phyloP scores from a whole-genome alignment of 64 coral and sea anemone genomes.

The Porites lutea region DNA sequence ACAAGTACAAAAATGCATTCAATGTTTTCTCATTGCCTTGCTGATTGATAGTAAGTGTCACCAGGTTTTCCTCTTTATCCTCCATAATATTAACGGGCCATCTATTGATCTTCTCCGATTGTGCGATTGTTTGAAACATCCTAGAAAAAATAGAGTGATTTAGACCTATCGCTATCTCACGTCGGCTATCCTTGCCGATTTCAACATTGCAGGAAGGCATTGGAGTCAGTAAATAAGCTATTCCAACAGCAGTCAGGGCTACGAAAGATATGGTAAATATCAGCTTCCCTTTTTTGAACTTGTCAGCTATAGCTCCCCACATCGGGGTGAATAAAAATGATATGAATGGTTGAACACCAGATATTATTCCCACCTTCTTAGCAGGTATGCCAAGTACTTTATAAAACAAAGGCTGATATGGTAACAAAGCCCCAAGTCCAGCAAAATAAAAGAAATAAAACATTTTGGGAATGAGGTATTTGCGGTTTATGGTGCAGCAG shows the following conservation, averaged over 20 bases:
- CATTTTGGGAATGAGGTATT: conserved; percentile 40
- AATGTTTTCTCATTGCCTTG: background rate
- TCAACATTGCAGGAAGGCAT: background rate
- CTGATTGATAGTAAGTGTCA: background rate
- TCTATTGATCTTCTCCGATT: background rate
- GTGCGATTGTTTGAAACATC: conserved; percentile 10
- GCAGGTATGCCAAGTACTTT: conserved; percentile 67
- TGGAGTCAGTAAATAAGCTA: conserved; percentile 50
- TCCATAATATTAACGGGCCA: conserved; percentile 9
- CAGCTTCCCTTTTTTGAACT: conserved; percentile 37
- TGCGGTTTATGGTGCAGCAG: background rate
- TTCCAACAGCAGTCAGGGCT: conserved; percentile 23
- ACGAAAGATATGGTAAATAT: conserved; percentile 65
- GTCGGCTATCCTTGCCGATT: background rate
- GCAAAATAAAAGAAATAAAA: conserved; percentile 81
- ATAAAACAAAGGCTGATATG: conserved; percentile 71
- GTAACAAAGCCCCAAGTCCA: conserved; percentile 63
- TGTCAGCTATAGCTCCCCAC: conserved; percentile 73
- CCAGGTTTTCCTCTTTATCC: background rate
- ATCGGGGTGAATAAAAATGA: conserved; percentile 64
- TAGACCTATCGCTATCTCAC: background rate
- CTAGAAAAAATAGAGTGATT: conserved; percentile 1
- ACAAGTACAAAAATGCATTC: conserved; percentile 32
- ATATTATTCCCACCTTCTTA: conserved; percentile 61
- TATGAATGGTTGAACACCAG: conserved; percentile 72